Evolutionary conservation across 1,140 invertebrate species (phyloP).

Genomic region (Glomeris maerens): DNA sequence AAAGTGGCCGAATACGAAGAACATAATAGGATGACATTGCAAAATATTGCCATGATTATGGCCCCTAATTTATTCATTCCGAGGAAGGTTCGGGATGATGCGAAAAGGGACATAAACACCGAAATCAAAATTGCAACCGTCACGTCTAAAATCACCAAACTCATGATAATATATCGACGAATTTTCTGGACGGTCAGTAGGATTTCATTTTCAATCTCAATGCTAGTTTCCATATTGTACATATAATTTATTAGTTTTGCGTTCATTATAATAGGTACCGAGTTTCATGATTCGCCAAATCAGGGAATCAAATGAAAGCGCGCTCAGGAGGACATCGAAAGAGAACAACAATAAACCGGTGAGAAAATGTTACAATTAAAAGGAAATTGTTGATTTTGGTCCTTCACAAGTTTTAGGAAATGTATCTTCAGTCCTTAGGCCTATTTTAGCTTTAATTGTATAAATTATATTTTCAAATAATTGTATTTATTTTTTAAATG

Average conservation of each 20-base stretch:
- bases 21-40: constrained; percentile 73
- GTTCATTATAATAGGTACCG: constrained; percentile 32
- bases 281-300: constrained; percentile 49
- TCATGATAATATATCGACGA: constrained; percentile 53
- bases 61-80: constrained; percentile 80
- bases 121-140: constrained; percentile 67
- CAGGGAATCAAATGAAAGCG: constrained; percentile 40
- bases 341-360: constrained; percentile 30
- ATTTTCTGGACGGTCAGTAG: constrained; percentile 54
- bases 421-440: too few relatives aligned
- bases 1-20: constrained; percentile 51
- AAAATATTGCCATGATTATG: constrained; percentile 84
- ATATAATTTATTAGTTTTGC: not conserved
- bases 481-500: too few relatives aligned
- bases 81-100: constrained; percentile 19
- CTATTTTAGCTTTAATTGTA: too few relatives aligned
- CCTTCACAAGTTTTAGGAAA: too few relatives aligned
- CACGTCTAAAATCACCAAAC: constrained; percentile 63
- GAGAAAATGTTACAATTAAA: too few relatives aligned
- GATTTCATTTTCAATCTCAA: too few relatives aligned
- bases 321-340: constrained; percentile 30
- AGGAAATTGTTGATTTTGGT: too few relatives aligned
- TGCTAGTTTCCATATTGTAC: too few relatives aligned
- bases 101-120: constrained; percentile 22
- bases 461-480: too few relatives aligned